Conservation (phyloP, 2,797 vertebrate genomes). For the Gambusia yucatana region DNA sequence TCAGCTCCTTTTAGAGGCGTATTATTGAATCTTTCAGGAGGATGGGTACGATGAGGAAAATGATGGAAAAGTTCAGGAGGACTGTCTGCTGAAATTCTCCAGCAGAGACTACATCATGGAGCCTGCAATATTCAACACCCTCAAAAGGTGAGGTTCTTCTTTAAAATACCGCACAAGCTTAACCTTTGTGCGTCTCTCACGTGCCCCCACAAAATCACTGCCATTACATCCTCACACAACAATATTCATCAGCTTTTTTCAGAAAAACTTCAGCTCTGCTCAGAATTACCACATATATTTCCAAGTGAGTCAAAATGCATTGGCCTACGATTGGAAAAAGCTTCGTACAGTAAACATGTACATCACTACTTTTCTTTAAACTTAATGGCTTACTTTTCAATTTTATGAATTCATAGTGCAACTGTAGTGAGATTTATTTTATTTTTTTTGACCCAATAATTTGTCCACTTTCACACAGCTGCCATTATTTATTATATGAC, state of each 20-base stretch:
- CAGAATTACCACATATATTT: not conserved
- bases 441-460: not conserved
- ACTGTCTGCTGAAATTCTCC: slow-evolving; percentile 93
- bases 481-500: not conserved
- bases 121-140: slow-evolving; percentile 95
- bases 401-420: not conserved
- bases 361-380: not conserved
- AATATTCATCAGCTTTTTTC: not conserved
- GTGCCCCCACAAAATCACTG: not conserved
- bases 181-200: not conserved
- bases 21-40: slow-evolving; percentile 72
- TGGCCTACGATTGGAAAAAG: not conserved
- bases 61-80: slow-evolving; percentile 92
- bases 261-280: not conserved
- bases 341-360: not conserved
- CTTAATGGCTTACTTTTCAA: not conserved
- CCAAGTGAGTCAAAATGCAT: not conserved
- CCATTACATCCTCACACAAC: not conserved
- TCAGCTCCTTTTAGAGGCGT: not conserved
- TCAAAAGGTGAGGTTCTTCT: slow-evolving; percentile 85
- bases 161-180: not conserved
- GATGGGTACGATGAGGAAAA: slow-evolving; percentile 91
- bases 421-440: not conserved
- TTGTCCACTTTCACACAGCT: not conserved
- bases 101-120: slow-evolving; percentile 99